Base-by-base conservation (phyloP, 2,888 invertebrate species). In the Antitype chi region DNA sequence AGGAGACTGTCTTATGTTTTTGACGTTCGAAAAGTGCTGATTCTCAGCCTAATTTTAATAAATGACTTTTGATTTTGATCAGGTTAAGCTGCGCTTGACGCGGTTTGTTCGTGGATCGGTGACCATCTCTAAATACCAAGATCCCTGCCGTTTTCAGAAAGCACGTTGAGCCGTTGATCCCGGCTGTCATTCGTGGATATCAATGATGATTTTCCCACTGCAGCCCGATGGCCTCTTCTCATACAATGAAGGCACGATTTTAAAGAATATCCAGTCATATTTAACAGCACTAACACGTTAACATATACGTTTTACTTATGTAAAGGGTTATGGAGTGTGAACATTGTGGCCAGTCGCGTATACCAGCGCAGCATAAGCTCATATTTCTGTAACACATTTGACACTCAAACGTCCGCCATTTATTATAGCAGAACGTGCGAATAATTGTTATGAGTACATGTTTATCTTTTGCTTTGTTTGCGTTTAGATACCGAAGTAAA, bases 341-440 rank as follows among this genome's bases (percentile, higher is more conserved):
- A 72, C 60, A 73, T 64, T 64, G 38, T 63, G 63, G 47, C 43
- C 60, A 17, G 63, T 70, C 38, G 23, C 66, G 23, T 70, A 32
- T 8, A 81, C 32, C 47, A 76, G 8, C 17, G 43, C 57, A 59
- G n/a, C 13, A 49, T 47, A 63, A 49, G 23, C 67, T 73, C 80
- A 83, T 83, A 80, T 76, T 76, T 84, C 84, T 79, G 63, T 38
- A 63, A 72, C 53, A 84, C 55, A 84, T 80, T 84, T 76, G 80
- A 80, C 80, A 80, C 70, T 73, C 60, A 64, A 80, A 70, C 70
- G 38, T 80, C n/a, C 70, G 47, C 60, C n/a, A 83, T 83, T 73
- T 76, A 83, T 75, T 59, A 57, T 38, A 49, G 20, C 25, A 32
- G 73, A 77, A 76, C 59, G 59, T 73, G 67, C 66, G 62, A 70